A percentile compares a stretch with the other conserved stretches of the same genome.
Evolutionary conservation across 2,113 vertebrate genomes (phyloP).

Genomic region (Dendropsophus ebraccatus): DNA sequence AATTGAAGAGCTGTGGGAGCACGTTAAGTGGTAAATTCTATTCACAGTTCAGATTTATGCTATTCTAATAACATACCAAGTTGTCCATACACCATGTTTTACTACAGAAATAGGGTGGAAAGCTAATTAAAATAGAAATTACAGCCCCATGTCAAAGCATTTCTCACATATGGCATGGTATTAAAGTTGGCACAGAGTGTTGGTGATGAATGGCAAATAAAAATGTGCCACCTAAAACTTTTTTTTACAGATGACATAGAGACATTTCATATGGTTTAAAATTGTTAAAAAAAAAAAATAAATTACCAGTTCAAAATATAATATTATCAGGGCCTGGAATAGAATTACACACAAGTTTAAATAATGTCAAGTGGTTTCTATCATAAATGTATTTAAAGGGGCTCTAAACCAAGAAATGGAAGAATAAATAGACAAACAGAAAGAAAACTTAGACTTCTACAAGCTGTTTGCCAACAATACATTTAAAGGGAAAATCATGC

Average conservation of each 20-base stretch:
- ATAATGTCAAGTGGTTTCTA: not conserved
- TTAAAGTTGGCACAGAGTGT: not conserved
- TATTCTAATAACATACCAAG: constrained; percentile 33
- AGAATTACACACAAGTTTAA: not conserved
- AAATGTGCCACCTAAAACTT: not conserved
- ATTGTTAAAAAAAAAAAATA: not conserved
- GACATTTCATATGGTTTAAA: not conserved
- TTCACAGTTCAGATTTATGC: constrained; percentile 41
- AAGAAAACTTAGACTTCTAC: no score
- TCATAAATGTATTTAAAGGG: not conserved
- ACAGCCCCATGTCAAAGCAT: constrained; percentile 1
- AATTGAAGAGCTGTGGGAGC: constrained; percentile 42
- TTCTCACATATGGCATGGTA: not conserved
- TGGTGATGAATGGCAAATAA: not conserved
- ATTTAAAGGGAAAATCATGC: no score
- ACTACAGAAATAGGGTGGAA: constrained; percentile 20
- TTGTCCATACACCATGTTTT: constrained; percentile 25
- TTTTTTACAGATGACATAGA: not conserved
- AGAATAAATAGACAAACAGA: not conserved
- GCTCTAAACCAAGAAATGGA: not conserved
- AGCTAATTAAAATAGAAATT: constrained; percentile 24
- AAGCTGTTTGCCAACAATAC: no score
- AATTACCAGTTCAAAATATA: not conserved
- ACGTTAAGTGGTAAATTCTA: constrained; percentile 44
- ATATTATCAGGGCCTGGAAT: not conserved